A percentile compares a stretch with the other conserved stretches of the same genome.
Evolutionary conservation across 1,140 invertebrate species (phyloP).

Genomic region (Drosophila baimaii): DNA sequence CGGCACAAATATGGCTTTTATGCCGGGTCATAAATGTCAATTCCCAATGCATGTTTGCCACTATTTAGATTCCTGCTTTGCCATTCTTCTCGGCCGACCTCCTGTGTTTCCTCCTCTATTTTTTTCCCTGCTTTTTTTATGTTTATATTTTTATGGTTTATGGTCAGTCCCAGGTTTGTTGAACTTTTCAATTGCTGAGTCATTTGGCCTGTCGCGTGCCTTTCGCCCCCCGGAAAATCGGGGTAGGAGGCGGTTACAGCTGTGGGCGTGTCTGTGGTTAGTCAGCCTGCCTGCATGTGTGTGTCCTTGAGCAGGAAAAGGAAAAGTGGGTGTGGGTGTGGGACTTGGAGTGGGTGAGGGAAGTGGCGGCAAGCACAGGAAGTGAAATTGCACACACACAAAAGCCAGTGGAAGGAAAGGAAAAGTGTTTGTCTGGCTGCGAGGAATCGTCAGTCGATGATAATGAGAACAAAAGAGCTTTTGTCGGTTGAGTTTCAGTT

Average conservation of each 20-base stretch:
- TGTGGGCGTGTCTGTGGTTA: conserved; percentile 52
- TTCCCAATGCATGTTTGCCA: conserved; percentile 70
- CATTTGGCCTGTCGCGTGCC: conserved; percentile 51
- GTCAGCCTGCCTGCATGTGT: conserved; percentile 40
- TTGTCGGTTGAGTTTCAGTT: conserved; percentile 32
- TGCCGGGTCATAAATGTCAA: conserved; percentile 69
- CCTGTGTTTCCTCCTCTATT: conserved; percentile 5
- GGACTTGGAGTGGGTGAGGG: not conserved
- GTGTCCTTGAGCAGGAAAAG: conserved; percentile 41
- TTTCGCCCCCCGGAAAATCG: conserved; percentile 36
- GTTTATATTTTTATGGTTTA: conserved; percentile 57
- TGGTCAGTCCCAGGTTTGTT: conserved; percentile 64
- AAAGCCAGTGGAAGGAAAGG: conserved; percentile 36
- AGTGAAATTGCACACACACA: conserved; percentile 26
- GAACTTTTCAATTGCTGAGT: conserved; percentile 71
- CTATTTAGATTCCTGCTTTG: conserved; percentile 56
- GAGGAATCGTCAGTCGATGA: conserved; percentile 31
- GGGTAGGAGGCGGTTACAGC: conserved; percentile 25
- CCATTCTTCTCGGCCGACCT: conserved; percentile 32
- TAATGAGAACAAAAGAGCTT: conserved; percentile 50
- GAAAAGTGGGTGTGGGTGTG: not conserved
- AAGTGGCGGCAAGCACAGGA: conserved; percentile 16
- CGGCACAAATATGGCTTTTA: conserved; percentile 56
- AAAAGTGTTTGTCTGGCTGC: conserved; percentile 51
- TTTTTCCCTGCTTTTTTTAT: conserved; percentile 4